Base-by-base conservation (phyloP, 2,113 vertebrate species). In the Oryzias curvinotus region DNA sequence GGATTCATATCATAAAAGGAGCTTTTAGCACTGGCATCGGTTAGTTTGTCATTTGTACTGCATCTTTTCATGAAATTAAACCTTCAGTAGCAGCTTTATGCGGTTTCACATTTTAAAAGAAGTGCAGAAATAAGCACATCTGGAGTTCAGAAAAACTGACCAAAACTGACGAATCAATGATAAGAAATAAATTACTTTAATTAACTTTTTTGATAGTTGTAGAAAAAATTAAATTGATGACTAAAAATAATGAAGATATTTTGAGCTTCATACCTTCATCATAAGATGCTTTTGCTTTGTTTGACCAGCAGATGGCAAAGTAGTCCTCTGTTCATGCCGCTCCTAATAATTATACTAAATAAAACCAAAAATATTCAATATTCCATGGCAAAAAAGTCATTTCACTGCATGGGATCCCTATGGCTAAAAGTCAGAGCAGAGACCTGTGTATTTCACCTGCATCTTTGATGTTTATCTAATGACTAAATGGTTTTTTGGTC, bases 1-100 rank as follows among this genome's bases (percentile, higher is more conserved):
- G 43, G 59, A 52, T 62, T 68, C 79, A 53, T 75, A 77, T 74
- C 57, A 80, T 78, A 80, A 82, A 79, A 72, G 7, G 2, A 28
- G 10, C 52, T 21, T 52, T 45, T 46, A 30, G 55, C 52, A 25
- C 14, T 21, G 25, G 8, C 36, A 36, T 36, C 13, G 12, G 15
- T 18, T 30, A 13, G 17, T 13, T 28, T 14, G 28, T 52, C 5
- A 13, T 51, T 42, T 68, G 1, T 53, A 25, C 8, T 45, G 17
- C 16, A 7, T n/a, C 17, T 25, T 1, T 17, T 16, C 30, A 7
- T 52, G 5, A 10, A 62, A 57, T 52, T 16, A 7, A 3, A 4
- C 23, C 15, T 10, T 53, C 44, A 61, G 16, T 21, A 51, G 28
- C 55, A 60, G 23, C 19, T 51, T 25, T 41, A 42, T 23, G 23